Base-by-base conservation (phyloP, 2,888 invertebrate species). In the Raillietiella orientalis region DNA sequence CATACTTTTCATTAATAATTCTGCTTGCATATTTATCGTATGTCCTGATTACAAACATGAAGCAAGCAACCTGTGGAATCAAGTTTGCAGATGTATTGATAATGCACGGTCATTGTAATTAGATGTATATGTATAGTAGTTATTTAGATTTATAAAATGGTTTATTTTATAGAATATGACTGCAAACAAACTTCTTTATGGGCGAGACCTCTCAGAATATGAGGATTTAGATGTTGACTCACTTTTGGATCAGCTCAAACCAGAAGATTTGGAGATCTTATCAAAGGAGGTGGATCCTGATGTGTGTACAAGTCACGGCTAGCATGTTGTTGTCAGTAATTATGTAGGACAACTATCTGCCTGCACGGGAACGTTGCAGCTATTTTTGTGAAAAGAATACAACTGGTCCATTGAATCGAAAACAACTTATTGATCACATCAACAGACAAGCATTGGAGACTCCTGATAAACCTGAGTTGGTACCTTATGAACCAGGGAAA, bases 271-370 rank as follows among this genome's bases (percentile, higher is more conserved):
- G 37, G 82, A 77, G 42, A 74, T 90, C 49, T 58, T 96, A 41
- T 84, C 90, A 41, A 82, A 82, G 55, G 90, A 96, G 59, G 87
- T 90, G 38, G 96, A 96, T 56, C 96, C 96, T 35, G 96, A 96
- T 58, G 90, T 90, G 54, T 74, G 75, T 65, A n/a, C 24, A 27
- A 9, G n/a, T 22, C n/a, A n/a, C 10, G 23, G 6, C 8, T 23
- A 9, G 23, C 8, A 6, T 6, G 26, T 24, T 26, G 10, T 26
- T 21, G 10, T 25, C 23, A n/a, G n/a, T n/a, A n/a, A n/a, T n/a
- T 35, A 53, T 60, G 26, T 51, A 93, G 93, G 93, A 96, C 53
- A 70, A 74, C 42, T 67, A 87, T 51, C 59, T 96, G 47, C 96
- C 96, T 32, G 82, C 96, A 27, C 69, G 71, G 33, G 77, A 90